These are phyloP conservation scores for Hippopotamyrus pictus DNA, from an alignment of 2,797 vertebrate species.

Conservation along the genomic window DNA sequence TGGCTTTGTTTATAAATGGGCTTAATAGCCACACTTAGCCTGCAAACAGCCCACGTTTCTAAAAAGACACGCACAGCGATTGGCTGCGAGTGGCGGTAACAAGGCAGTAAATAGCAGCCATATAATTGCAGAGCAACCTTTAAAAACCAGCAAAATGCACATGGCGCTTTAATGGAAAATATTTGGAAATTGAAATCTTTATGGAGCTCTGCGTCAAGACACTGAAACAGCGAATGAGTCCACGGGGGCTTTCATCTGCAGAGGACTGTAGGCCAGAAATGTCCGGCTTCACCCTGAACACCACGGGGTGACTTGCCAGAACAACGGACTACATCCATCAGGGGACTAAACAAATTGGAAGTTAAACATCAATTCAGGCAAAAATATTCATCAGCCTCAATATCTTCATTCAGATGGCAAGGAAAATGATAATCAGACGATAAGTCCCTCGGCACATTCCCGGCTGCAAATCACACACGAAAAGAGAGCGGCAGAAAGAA, in stretches of 20 bases:
- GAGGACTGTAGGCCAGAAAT: background rate
- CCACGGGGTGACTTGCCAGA: background rate
- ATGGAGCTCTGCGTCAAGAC: conserved; percentile 30
- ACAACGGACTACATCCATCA: background rate
- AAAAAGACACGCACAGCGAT: conserved; percentile 58
- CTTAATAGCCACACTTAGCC: conserved; percentile 59
- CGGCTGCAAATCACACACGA: background rate
- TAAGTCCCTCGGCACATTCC: background rate
- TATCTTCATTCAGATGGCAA: background rate
- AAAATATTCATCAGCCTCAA: background rate
- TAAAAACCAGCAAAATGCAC: conserved; percentile 44
- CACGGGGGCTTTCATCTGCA: background rate
- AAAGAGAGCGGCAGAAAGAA: background rate
- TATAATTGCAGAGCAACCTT: conserved; percentile 56
- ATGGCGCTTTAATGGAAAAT: conserved; percentile 38
- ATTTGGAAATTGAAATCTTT: conserved; percentile 30
- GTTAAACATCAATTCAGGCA: background rate
- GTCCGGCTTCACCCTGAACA: background rate
- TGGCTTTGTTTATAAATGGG: conserved; percentile 52
- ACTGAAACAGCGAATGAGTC: conserved; percentile 19
- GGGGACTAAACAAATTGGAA: background rate
- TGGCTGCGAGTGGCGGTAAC: conserved; percentile 51
- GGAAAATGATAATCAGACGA: background rate
- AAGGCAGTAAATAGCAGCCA: conserved; percentile 50
- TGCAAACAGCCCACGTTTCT: conserved; percentile 55